Evolutionary conservation across 2,113 vertebrate genomes (phyloP).

Genomic region (Bujurquina vittata): DNA sequence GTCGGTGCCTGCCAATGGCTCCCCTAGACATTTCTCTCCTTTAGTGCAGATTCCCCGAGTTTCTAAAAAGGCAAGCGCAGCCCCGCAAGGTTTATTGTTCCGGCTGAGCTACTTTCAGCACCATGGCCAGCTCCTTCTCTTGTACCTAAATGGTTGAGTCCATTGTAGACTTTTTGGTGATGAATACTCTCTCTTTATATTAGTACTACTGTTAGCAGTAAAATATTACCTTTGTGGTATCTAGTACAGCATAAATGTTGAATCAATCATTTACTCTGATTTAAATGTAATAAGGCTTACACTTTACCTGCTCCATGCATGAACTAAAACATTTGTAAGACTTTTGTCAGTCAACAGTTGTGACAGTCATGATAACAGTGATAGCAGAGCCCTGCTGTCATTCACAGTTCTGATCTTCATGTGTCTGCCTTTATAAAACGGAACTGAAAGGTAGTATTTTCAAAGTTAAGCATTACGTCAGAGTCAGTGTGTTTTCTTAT

Average conservation of each 20-base stretch:
- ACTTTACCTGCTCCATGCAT: background rate
- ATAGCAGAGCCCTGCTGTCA: background rate
- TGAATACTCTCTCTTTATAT: background rate
- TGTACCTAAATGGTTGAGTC: background rate
- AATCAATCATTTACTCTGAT: conserved; percentile 13
- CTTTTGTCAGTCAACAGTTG: background rate
- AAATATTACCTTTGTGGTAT: no score
- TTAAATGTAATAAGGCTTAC: conserved; percentile 14
- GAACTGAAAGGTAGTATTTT: background rate
- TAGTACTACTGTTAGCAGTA: background rate
- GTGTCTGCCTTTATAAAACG: background rate
- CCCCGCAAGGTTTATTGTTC: conserved; percentile 21
- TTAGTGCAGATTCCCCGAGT: background rate
- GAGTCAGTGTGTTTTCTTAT: background rate
- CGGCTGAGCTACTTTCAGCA: conserved; percentile 52
- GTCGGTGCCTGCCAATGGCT: conserved; percentile 22
- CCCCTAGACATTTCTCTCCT: conserved; percentile 44
- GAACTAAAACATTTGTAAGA: background rate
- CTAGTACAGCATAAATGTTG: background rate
- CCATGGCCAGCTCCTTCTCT: conserved; percentile 49
- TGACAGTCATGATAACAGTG: background rate
- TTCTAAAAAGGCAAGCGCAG: conserved; percentile 11
- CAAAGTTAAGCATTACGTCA: background rate
- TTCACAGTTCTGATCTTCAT: background rate
- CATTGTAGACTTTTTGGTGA: background rate